Evolutionary conservation across 2,888 invertebrate genomes (phyloP).

Genomic region (Apeira syringaria): DNA sequence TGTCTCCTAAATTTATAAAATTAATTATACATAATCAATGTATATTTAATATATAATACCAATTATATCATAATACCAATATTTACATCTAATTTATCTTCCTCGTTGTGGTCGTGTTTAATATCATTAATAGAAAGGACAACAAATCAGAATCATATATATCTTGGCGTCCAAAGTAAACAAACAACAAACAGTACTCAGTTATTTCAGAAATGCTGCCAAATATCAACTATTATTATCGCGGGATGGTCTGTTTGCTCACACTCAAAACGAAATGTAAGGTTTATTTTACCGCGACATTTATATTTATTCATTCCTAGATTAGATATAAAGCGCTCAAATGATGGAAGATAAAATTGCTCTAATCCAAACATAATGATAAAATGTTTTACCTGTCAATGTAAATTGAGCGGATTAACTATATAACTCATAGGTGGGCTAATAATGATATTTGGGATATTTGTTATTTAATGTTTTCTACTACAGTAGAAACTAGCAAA

Average conservation of each 20-base stretch:
- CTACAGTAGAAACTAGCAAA: no score
- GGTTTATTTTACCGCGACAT: constrained; percentile 18
- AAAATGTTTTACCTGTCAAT: constrained; percentile 3
- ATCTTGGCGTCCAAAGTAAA: constrained; percentile 9
- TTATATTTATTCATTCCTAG: constrained; percentile 13
- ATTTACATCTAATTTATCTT: constrained; percentile 10
- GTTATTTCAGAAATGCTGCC: constrained; percentile 12
- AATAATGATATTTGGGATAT: no score
- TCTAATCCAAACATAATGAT: constrained; percentile 9
- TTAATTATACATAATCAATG: constrained; percentile 7
- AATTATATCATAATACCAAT: constrained; percentile 6
- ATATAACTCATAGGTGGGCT: no score
- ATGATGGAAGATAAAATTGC: constrained; percentile 11
- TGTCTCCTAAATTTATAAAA: constrained; percentile 8
- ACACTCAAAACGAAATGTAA: constrained; percentile 7
- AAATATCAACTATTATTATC: constrained; percentile 6
- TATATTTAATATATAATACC: no score
- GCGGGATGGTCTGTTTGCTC: constrained; percentile 5
- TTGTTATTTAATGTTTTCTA: no score
- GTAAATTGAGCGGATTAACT: constrained; percentile 3
- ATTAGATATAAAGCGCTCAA: constrained; percentile 22
- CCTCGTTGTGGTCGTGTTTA: constrained; percentile 12
- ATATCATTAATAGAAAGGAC: constrained; percentile 9
- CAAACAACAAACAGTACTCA: constrained; percentile 4
- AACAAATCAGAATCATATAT: neutral